phyloP scores from a whole-genome alignment of 2,113 vertebrate genomes.

The Oostethus manadensis region DNA sequence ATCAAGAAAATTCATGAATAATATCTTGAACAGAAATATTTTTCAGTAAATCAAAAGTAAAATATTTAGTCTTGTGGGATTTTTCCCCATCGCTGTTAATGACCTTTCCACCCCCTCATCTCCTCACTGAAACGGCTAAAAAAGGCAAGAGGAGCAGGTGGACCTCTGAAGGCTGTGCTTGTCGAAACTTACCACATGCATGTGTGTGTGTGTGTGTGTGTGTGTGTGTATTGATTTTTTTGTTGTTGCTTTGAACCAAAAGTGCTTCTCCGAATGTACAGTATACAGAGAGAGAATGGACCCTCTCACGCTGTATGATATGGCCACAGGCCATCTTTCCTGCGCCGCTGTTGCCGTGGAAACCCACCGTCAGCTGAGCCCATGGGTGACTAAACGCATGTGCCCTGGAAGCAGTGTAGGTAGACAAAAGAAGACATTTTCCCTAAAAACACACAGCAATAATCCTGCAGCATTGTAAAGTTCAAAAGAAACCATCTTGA shows the following conservation, averaged over 20 bases:
- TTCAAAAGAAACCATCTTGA: constrained; percentile 41
- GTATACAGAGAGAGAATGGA: constrained; percentile 44
- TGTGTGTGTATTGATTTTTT: constrained; percentile 47
- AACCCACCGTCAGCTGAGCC: constrained; percentile 54
- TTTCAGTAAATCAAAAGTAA: background rate
- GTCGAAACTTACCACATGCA: constrained; percentile 21
- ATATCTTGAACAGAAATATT: background rate
- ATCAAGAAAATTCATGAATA: background rate
- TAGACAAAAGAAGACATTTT: constrained; percentile 39
- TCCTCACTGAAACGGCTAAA: constrained; percentile 12
- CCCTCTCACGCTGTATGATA: constrained; percentile 27
- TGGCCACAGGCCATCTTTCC: constrained; percentile 30
- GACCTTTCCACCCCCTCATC: constrained; percentile 36
- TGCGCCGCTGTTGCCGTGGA: constrained; percentile 51
- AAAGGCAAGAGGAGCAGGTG: constrained; percentile 31
- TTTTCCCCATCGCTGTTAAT: constrained; percentile 5
- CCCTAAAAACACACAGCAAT: constrained; percentile 16
- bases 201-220: constrained; percentile 32
- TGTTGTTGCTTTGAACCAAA: constrained; percentile 18
- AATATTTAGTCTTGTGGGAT: background rate
- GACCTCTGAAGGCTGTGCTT: constrained; percentile 22
- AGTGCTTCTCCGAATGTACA: constrained; percentile 17
- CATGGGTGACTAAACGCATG: constrained; percentile 39
- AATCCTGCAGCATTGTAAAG: constrained; percentile 22
- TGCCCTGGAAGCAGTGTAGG: constrained; percentile 31